Conservation (phyloP, 2,888 invertebrate genomes). For the Cremastinae sp. region DNA sequence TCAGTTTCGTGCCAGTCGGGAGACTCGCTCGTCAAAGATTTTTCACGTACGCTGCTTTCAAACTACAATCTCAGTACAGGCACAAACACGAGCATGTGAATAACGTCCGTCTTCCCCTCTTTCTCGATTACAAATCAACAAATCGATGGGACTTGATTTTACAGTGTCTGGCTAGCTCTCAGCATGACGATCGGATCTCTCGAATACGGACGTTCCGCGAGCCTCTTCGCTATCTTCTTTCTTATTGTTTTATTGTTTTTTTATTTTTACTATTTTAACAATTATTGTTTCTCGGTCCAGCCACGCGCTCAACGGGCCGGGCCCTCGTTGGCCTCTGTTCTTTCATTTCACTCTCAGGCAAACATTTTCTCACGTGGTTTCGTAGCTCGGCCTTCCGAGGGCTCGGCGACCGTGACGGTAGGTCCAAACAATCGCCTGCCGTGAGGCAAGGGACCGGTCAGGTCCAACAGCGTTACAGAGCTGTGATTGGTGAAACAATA, state of each 20-base stretch:
- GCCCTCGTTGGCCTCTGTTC: constrained; percentile 52
- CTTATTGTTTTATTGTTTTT: constrained; percentile 12
- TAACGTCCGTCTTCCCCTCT: constrained; percentile 6
- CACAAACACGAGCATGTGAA: constrained; percentile 11
- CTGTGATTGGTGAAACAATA: constrained; percentile 81
- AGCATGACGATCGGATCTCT: constrained; percentile 58
- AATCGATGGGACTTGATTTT: no score
- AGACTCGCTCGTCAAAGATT: constrained; percentile 46
- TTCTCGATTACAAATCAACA: no score
- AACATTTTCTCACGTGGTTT: no score
- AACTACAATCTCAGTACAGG: constrained; percentile 1
- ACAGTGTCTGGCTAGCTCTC: constrained; percentile 23
- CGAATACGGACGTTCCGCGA: constrained; percentile 58
- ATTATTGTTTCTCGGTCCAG: constrained; percentile 81
- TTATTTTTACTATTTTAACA: constrained; percentile 55
- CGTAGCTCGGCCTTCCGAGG: constrained; percentile 28
- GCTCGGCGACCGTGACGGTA: constrained; percentile 77
- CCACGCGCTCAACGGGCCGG: constrained; percentile 77
- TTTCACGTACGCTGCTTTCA: constrained; percentile 9
- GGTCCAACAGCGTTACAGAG: constrained; percentile 80
- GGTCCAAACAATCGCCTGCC: constrained; percentile 81
- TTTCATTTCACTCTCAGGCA: no score
- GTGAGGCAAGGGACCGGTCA: constrained; percentile 78
- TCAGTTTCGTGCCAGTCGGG: constrained; percentile 67
- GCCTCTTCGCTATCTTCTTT: constrained; percentile 44